Evolutionary conservation across 2,888 invertebrate species (phyloP).

Genomic region (Andrena praecox): DNA sequence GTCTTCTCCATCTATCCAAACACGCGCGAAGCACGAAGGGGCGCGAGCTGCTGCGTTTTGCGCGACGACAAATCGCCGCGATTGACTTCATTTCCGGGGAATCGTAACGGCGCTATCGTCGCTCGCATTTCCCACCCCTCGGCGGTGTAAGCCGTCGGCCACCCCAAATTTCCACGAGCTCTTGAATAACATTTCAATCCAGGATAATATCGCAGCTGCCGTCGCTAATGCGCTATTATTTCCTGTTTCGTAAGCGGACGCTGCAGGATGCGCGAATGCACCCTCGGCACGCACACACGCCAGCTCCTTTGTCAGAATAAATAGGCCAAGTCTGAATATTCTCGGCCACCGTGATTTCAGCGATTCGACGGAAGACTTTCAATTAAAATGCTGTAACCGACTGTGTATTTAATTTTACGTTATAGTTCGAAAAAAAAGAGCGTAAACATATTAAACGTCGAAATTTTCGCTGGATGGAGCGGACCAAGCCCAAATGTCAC

Average conservation of each 20-base stretch:
- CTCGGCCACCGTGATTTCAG: background rate
- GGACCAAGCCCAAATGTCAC: background rate
- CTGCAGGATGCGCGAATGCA: slow-evolving; percentile 41
- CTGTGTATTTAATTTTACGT: background rate
- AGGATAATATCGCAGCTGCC: slow-evolving; percentile 80
- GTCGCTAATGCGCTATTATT: slow-evolving; percentile 80
- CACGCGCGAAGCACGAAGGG: background rate
- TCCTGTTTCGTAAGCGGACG: slow-evolving; percentile 73
- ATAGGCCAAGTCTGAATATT: background rate
- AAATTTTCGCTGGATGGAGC: background rate
- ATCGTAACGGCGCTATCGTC: slow-evolving; percentile 57
- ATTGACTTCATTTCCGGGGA: slow-evolving; percentile 76
- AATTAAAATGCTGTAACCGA: background rate
- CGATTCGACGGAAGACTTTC: background rate
- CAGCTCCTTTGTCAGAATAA: background rate
- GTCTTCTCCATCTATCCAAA: background rate
- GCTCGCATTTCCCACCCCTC: slow-evolving; percentile 42
- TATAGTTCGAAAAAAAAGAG: background rate
- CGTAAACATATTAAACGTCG: background rate
- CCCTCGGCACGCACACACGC: slow-evolving; percentile 27
- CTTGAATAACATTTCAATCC: slow-evolving; percentile 81
- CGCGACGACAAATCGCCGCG: slow-evolving; percentile 77
- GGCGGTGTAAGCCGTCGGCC: slow-evolving; percentile 15
- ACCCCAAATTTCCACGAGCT: slow-evolving; percentile 57
- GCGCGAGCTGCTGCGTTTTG: slow-evolving; percentile 11